Evolutionary conservation across 2,888 invertebrate species (phyloP).

Genomic region (Empis stercorea): DNA sequence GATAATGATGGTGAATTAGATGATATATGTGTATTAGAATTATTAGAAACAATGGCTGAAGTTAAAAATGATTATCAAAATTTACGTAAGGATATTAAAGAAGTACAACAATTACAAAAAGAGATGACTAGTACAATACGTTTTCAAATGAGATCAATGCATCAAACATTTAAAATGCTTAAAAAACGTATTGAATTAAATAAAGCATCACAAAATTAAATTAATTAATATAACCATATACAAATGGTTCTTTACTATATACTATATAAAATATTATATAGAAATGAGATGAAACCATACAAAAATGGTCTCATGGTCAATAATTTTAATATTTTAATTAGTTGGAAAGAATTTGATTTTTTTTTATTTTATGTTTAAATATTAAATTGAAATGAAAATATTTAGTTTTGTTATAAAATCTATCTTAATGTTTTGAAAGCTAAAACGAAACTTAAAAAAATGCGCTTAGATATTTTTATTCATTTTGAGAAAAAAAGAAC

Average conservation of each 20-base stretch:
- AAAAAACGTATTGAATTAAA: constrained; percentile 50
- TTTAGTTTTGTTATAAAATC: too few relatives aligned
- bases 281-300: not conserved
- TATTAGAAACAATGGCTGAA: constrained; percentile 64
- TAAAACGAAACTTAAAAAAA: too few relatives aligned
- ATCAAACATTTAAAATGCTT: constrained; percentile 58
- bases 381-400: too few relatives aligned
- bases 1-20: constrained; percentile 26
- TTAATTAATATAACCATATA: not conserved
- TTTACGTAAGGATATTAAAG: constrained; percentile 61
- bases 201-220: constrained; percentile 31
- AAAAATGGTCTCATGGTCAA: not conserved
- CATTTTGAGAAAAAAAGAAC: too few relatives aligned
- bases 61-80: constrained; percentile 69
- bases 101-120: constrained; percentile 66
- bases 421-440: too few relatives aligned
- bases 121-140: constrained; percentile 64
- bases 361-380: too few relatives aligned
- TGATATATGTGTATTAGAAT: constrained; percentile 56
- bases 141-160: constrained; percentile 50
- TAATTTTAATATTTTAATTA: too few relatives aligned
- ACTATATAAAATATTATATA: not conserved
- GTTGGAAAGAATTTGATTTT: too few relatives aligned
- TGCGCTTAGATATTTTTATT: too few relatives aligned
- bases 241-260: not conserved